These are phyloP conservation scores for Xylota segnis DNA, from an alignment of 2,888 invertebrate genomes.

Conservation along the genomic window DNA sequence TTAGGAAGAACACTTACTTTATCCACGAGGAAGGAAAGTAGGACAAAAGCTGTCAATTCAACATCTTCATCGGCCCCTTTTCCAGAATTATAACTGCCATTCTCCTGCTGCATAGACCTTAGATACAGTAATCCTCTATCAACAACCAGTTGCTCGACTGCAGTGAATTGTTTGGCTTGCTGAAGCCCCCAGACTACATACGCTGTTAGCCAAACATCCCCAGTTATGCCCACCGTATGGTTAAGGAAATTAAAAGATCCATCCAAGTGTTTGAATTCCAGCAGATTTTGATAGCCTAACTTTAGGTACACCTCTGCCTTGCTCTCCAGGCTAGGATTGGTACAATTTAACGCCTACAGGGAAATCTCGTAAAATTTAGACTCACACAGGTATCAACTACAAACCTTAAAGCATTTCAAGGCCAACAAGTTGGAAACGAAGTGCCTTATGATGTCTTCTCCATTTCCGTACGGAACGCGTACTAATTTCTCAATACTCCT, in stretches of 20 bases:
- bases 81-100: constrained; percentile 92
- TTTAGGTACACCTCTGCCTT: constrained; percentile 88
- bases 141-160: constrained; percentile 89
- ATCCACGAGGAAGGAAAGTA: constrained; percentile 90
- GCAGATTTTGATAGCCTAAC: constrained; percentile 94
- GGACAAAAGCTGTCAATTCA: constrained; percentile 91
- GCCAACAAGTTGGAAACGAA: constrained; percentile 90
- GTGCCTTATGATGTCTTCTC: constrained; percentile 90
- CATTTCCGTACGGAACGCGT: constrained; percentile 89
- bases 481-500: constrained; percentile 88
- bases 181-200: constrained; percentile 91
- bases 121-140: constrained; percentile 89
- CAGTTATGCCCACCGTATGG: constrained; percentile 84
- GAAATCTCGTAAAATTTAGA: constrained; percentile 8
- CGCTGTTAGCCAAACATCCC: constrained; percentile 93
- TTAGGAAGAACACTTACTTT: constrained; percentile 83
- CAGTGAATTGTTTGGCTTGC: constrained; percentile 88
- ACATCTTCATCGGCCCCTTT: constrained; percentile 89
- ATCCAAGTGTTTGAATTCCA: constrained; percentile 93
- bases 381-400: background rate
- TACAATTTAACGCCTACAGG: constrained; percentile 85
- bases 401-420: constrained; percentile 91
- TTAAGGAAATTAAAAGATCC: constrained; percentile 95
- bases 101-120: constrained; percentile 87
- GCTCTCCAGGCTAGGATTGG: constrained; percentile 87